phyloP scores from a whole-genome alignment of 2,113 vertebrate genomes.

The Sterna hirundo region DNA sequence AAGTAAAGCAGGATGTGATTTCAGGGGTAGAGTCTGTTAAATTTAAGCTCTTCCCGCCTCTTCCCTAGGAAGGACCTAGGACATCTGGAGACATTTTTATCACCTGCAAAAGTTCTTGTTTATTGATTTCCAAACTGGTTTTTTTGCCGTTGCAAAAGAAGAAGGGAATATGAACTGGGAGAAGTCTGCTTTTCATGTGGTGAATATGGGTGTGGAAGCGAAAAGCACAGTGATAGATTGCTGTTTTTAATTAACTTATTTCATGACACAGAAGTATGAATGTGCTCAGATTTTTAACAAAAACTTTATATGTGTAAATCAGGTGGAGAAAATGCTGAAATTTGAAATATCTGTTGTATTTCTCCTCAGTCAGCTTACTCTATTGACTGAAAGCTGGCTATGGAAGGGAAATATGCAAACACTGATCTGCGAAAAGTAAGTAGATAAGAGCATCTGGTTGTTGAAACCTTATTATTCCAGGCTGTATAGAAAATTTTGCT shows the following conservation, averaged over 20 bases:
- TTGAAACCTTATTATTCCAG: not conserved
- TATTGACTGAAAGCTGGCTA: not conserved
- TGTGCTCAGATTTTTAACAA: not conserved
- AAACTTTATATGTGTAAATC: not conserved
- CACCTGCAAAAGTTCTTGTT: not conserved
- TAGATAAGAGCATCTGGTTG: not conserved
- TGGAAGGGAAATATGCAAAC: not conserved
- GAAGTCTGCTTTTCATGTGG: not conserved
- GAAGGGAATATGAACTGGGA: not conserved
- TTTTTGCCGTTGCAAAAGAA: not conserved
- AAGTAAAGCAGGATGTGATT: not conserved
- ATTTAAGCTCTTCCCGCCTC: not conserved
- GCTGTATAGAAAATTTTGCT: not conserved
- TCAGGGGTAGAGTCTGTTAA: not conserved
- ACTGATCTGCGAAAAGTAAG: not conserved
- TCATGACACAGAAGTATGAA: not conserved
- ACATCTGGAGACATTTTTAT: not conserved
- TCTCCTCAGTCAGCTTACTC: not conserved
- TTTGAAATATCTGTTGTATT: not conserved
- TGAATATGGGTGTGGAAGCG: fast-evolving
- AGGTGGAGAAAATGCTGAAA: not conserved
- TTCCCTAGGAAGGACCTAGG: not conserved
- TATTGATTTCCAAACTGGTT: not conserved
- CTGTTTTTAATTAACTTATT: not conserved
- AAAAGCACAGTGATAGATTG: not conserved